Conservation (phyloP, 2,888 invertebrate genomes). For the Tethea ocularis region DNA sequence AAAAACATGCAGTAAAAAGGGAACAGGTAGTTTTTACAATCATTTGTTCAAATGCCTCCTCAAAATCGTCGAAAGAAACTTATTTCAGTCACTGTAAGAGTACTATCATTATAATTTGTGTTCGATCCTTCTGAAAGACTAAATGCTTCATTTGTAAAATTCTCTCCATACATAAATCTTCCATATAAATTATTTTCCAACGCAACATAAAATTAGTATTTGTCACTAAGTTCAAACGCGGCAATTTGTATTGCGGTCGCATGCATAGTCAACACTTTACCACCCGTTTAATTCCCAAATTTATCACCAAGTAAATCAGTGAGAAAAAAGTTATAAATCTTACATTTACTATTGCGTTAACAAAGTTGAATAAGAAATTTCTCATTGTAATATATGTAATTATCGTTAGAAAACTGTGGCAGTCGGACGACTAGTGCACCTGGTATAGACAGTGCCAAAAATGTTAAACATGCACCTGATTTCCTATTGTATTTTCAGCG, state of each 20-base stretch:
- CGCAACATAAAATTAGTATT: neutral
- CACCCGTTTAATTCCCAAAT: neutral
- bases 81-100: too few relatives aligned
- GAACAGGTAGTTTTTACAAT: too few relatives aligned
- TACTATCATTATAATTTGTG: neutral
- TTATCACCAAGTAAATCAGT: neutral
- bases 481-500: neutral
- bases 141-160: neutral
- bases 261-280: neutral
- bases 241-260: neutral
- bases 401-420: neutral
- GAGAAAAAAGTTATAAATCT: neutral
- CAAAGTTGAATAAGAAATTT: neutral
- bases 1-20: too few relatives aligned
- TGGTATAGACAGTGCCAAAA: neutral
- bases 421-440: neutral
- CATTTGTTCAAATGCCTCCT: too few relatives aligned
- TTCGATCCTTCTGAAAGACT: neutral
- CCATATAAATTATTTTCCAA: neutral
- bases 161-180: neutral
- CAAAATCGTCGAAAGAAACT: too few relatives aligned
- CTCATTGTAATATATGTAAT: neutral
- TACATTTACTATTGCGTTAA: neutral
- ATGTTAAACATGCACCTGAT: neutral
- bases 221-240: conserved; percentile 3